Evolutionary conservation across 2,888 invertebrate genomes (phyloP), one percentile per base, ranked within the genome.

Genomic region (Drosophila heteroneura): DNA sequence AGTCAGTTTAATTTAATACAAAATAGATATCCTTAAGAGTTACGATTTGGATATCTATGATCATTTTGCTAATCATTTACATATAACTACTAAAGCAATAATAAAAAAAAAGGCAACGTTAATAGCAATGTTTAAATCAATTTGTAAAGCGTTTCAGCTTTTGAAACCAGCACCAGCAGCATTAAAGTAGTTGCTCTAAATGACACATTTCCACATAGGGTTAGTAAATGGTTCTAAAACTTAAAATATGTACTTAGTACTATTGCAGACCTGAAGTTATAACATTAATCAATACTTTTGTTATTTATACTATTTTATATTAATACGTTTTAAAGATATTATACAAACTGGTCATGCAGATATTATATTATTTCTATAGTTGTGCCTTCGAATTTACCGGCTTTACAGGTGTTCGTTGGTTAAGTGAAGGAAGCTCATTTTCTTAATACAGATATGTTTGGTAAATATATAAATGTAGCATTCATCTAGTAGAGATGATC

Each of bases 401-500:
- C 47, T 62, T 71, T 26, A 67, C 59, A 62, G 54, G 44, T 26
- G 26, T 30, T 67, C 71, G 60, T 68, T 62, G 47, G 51, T 65
- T 49, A 37, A 19, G 54, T 76, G 41, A 54, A 57, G 79, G 83
- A 79, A 82, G 82, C 79, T 74, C 80, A 33, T 32, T 62, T 64
- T 41, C 32, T n/a, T 57, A 70, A 63, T 79, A 81, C 78, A 79
- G 79, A 79, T 79, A 83, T 88, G 81, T 85, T 51, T 33, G 41
- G 51, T 56, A 66, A 49, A 60, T 16, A 19, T 56, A 10, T 5
- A 28, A 28, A 39, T 35, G 7, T 39, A 26, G 35, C 30, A 37
- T 26, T 39, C 26, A 26, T 58, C 22, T 51, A 33, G 41, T 68
- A 28, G 16, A 62, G 30, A 16, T 62, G 22, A 26, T 30, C 30